phyloP scores from a whole-genome alignment of 2,888 invertebrate genomes.

The Toxonevra muliebris region DNA sequence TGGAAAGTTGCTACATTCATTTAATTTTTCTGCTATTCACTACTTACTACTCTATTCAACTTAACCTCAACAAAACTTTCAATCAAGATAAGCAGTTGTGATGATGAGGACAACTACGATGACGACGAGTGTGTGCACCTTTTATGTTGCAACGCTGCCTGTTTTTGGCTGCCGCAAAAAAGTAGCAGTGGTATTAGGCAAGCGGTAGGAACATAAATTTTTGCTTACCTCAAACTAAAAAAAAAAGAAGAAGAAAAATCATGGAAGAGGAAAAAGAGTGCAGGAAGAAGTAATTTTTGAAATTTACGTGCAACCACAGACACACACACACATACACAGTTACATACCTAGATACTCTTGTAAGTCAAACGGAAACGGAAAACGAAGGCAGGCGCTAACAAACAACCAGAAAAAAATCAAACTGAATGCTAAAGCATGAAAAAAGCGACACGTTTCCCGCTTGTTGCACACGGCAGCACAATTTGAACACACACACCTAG shows the following conservation, averaged over 20 bases:
- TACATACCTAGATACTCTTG: slow-evolving; percentile 1
- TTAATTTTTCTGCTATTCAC: too few species aligned
- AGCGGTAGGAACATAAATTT: background rate
- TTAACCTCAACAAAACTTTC: slow-evolving; percentile 21
- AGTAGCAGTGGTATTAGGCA: too few species aligned
- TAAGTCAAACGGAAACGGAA: slow-evolving; percentile 46
- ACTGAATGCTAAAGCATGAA: slow-evolving; percentile 1
- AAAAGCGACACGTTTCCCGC: background rate
- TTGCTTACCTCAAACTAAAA: background rate
- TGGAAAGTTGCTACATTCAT: too few species aligned
- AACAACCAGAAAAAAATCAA: background rate
- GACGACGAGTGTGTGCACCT: background rate
- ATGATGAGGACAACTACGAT: background rate
- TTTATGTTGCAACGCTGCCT: too few species aligned
- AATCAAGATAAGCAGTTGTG: slow-evolving; percentile 26
- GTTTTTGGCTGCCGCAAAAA: too few species aligned
- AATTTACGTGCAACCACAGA: slow-evolving; percentile 49
- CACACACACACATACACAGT: slow-evolving; percentile 10
- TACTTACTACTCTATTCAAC: background rate
- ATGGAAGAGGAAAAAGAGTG: background rate
- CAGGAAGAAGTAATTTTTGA: slow-evolving; percentile 31
- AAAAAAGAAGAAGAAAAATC: too few species aligned
- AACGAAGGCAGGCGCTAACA: slow-evolving; percentile 27
- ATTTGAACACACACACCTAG: background rate
- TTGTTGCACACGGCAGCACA: background rate